Percentiles rank a stretch among this genome's conserved stretches.
phyloP scores from a whole-genome alignment of 2,888 invertebrate genomes.

The Linyphia triangularis region DNA sequence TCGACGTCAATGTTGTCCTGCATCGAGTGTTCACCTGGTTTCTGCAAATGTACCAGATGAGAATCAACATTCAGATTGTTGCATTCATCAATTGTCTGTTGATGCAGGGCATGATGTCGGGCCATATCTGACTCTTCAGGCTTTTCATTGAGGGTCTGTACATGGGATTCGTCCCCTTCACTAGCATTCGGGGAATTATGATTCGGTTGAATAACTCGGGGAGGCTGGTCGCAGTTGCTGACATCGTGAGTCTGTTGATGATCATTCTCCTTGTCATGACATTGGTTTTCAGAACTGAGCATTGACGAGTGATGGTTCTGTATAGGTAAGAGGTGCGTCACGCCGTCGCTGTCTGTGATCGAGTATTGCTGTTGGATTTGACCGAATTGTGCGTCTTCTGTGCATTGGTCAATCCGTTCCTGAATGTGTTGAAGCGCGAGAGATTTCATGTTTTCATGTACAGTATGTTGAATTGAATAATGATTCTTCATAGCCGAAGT shows the following conservation, averaged over 20 bases:
- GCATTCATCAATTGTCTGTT: slow-evolving; percentile 14
- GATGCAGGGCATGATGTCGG: slow-evolving; percentile 15
- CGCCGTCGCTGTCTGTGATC: slow-evolving; percentile 12
- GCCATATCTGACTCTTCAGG: background rate
- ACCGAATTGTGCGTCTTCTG: slow-evolving; percentile 32
- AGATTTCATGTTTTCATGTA: slow-evolving; percentile 5
- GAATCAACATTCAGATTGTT: slow-evolving; percentile 31
- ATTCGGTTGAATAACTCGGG: slow-evolving; percentile 17
- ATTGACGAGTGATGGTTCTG: slow-evolving; percentile 33
- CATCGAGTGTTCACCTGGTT: background rate
- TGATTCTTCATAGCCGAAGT: slow-evolving; percentile 23
- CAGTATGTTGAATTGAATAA: background rate
- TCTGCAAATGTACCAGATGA: slow-evolving; percentile 44
- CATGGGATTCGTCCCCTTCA: slow-evolving; percentile 14
- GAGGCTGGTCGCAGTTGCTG: background rate
- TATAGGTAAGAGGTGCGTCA: slow-evolving; percentile 44
- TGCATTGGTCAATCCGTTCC: slow-evolving; percentile 1
- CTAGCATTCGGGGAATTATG: slow-evolving; percentile 13
- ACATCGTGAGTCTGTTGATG: background rate
- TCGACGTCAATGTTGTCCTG: slow-evolving; percentile 32
- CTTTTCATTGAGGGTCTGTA: slow-evolving; percentile 4
- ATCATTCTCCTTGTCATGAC: slow-evolving; percentile 5
- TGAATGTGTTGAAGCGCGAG: slow-evolving; percentile 27
- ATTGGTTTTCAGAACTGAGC: slow-evolving; percentile 6
- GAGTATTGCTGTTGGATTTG: slow-evolving; percentile 60